A percentile compares a stretch with the other conserved stretches of the same genome.
Evolutionary conservation across 2,888 invertebrate species (phyloP).

Genomic region (Cantharis rustica): DNA sequence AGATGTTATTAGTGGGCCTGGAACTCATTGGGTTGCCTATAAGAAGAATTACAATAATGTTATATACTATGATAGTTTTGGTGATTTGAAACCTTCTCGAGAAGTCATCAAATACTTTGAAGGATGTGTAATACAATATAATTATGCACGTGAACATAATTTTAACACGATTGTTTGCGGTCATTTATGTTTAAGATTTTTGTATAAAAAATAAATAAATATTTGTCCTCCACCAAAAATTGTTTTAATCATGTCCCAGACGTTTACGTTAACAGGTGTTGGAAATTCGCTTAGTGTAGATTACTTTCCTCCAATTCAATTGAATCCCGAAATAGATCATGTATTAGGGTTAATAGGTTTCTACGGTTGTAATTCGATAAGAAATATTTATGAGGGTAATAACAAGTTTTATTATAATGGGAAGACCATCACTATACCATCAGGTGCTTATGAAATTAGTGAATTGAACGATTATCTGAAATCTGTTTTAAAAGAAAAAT

Average conservation of each 20-base stretch:
- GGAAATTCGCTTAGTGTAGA: background rate
- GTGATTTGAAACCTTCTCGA: too few species aligned
- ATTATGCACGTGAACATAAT: too few species aligned
- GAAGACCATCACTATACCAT: too few species aligned
- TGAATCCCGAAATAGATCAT: too few species aligned
- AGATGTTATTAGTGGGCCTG: constrained; percentile 37
- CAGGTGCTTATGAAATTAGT: too few species aligned
- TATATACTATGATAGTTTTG: too few species aligned
- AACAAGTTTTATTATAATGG: too few species aligned
- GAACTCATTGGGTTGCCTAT: constrained; percentile 51
- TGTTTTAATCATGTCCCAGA: background rate
- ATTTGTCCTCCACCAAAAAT: too few species aligned
- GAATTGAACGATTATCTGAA: too few species aligned
- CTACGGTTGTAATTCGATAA: background rate
- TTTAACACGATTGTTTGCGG: constrained; percentile 19
- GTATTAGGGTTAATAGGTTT: background rate
- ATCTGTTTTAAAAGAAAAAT: too few species aligned
- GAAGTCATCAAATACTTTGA: constrained; percentile 23
- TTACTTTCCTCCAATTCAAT: too few species aligned
- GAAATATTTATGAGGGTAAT: too few species aligned
- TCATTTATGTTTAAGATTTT: constrained; percentile 34
- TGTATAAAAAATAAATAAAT: constrained; percentile 13
- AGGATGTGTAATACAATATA: constrained; percentile 10
- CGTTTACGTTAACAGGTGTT: background rate
- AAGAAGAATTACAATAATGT: constrained; percentile 43